Conservation (phyloP, 2,888 invertebrate genomes). For the Luperina nickerlii region DNA sequence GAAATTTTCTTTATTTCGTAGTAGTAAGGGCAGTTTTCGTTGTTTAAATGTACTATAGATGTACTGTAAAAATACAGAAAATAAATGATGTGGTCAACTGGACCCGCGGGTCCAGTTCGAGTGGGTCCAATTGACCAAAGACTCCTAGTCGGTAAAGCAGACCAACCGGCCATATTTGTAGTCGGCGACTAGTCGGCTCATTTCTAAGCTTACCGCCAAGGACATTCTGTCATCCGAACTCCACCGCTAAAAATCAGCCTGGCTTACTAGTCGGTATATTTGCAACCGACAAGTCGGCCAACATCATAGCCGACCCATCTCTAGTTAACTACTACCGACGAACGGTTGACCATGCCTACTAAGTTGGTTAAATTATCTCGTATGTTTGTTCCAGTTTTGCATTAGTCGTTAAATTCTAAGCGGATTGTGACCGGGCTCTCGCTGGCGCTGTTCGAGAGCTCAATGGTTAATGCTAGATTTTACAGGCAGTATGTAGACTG, state of each 20-base stretch:
- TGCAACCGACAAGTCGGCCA: not conserved
- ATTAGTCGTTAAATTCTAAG: slow-evolving; percentile 37
- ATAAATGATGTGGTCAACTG: too few relatives aligned
- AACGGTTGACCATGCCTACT: not conserved
- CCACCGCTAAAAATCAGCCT: not conserved
- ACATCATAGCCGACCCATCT: not conserved
- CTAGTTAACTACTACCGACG: not conserved
- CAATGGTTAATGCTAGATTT: slow-evolving; percentile 8
- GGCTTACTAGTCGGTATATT: not conserved
- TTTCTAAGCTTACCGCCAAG: not conserved
- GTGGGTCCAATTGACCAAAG: too few relatives aligned
- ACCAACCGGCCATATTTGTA: too few relatives aligned
- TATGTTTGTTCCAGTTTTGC: slow-evolving; percentile 11
- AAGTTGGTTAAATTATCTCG: slow-evolving; percentile 11
- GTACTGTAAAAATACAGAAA: too few relatives aligned
- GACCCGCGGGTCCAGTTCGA: too few relatives aligned
- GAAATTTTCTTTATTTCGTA: not conserved
- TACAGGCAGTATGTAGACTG: slow-evolving; percentile 4
- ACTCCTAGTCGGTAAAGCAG: not conserved
- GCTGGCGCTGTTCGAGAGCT: not conserved
- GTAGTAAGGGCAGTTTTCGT: not conserved
- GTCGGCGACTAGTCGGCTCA: too few relatives aligned
- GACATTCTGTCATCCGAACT: not conserved
- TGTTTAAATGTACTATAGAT: not conserved
- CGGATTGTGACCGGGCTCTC: slow-evolving; percentile 29